Base-by-base conservation (phyloP, 2,888 invertebrate genomes). In the Stenotaenia linearis region DNA sequence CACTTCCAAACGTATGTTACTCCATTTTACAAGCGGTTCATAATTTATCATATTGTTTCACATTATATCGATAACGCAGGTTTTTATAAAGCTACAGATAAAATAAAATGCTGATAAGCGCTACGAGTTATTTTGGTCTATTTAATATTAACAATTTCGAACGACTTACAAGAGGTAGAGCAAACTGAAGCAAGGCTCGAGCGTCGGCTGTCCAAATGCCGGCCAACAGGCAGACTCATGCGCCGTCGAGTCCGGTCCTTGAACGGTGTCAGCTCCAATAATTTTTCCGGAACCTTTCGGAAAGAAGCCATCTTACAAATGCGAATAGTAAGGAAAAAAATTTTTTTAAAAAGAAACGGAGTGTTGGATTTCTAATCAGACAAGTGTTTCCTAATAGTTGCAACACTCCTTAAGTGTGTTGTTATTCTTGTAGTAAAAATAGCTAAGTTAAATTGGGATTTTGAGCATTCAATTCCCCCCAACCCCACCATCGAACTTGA, bases 101-200 rank as follows among this genome's bases (percentile, higher is more conserved):
- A n/a, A n/a, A n/a, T n/a, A n/a, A n/a, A n/a, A n/a, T n/a, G n/a
- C n/a, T n/a, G n/a, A n/a, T n/a, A n/a, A n/a, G n/a, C n/a, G n/a
- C n/a, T n/a, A n/a, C n/a, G n/a, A n/a, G n/a, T n/a, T n/a, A n/a
- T n/a, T n/a, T n/a, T n/a, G n/a, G n/a, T n/a, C n/a, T n/a, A n/a
- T n/a, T n/a, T n/a, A n/a, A n/a, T n/a, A n/a, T n/a, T n/a, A n/a
- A n/a, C n/a, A n/a, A n/a, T n/a, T n/a, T n/a, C 23, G 6, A 28
- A 79, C 45, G 45, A 82, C 85, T 83, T 85, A 85, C 85, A 85
- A 75, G 85, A 85, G 80, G 84, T 84, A 78, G 85, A 85, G 82
- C 84, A 83, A 80, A 84, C 82, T 75, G 85, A 85, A 77, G 84
- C 84, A 81, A 84, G 81, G 75, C 85, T 85, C 77, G 85, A 84